phyloP scores from a whole-genome alignment of 1,140 invertebrate species.

The Atta texana region DNA sequence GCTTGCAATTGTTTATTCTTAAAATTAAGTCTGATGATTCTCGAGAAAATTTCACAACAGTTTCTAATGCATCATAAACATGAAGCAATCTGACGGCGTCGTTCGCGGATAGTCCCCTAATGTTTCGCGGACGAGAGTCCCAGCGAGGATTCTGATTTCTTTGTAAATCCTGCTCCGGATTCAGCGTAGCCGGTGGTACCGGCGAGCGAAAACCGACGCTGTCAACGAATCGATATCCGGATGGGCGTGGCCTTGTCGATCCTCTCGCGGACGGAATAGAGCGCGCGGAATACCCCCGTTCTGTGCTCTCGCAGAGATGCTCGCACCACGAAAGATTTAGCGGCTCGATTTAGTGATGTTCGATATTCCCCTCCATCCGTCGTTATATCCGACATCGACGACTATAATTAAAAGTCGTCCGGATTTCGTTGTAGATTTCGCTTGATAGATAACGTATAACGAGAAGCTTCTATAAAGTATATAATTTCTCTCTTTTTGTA shows the following conservation, averaged over 20 bases:
- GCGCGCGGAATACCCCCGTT: slow-evolving; percentile 50
- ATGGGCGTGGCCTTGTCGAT: slow-evolving; percentile 77
- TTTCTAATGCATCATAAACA: slow-evolving; percentile 32
- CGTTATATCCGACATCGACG: not conserved
- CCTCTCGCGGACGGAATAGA: slow-evolving; percentile 70
- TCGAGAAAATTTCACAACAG: not conserved
- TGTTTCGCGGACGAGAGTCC: slow-evolving; percentile 40
- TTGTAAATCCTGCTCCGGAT: slow-evolving; percentile 53
- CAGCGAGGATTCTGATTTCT: slow-evolving; percentile 60
- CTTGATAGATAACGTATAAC: slow-evolving; percentile 12
- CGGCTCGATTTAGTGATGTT: slow-evolving; percentile 32
- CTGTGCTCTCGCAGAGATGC: slow-evolving; percentile 53
- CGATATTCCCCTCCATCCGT: not conserved
- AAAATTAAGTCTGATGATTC: not conserved
- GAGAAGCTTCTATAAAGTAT: not conserved
- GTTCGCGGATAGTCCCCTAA: slow-evolving; percentile 52
- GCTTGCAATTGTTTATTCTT: not conserved
- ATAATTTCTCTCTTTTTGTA: slow-evolving; percentile 4
- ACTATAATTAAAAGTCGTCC: slow-evolving; percentile 46
- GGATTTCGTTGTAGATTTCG: slow-evolving; percentile 24
- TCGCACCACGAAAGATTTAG: slow-evolving; percentile 59
- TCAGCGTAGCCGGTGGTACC: slow-evolving; percentile 55
- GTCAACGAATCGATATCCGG: slow-evolving; percentile 79
- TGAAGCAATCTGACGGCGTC: slow-evolving; percentile 36
- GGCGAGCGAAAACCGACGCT: slow-evolving; percentile 74